These are phyloP conservation scores for Noctua pronuba DNA, from an alignment of 2,888 invertebrate species.

Conservation along the genomic window DNA sequence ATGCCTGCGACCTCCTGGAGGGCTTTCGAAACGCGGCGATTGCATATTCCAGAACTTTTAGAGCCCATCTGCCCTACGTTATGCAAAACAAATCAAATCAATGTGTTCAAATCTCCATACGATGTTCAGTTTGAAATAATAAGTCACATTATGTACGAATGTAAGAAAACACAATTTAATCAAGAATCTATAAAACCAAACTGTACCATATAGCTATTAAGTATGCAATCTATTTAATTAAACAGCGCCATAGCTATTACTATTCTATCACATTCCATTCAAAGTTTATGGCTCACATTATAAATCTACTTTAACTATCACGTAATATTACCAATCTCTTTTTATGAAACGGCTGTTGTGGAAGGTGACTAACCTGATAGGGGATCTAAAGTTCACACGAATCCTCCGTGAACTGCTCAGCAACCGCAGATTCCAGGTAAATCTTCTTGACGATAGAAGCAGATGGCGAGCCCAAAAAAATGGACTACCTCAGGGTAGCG, in stretches of 20 bases:
- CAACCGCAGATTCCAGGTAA: too few species aligned
- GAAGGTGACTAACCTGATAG: too few species aligned
- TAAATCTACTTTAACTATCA: not conserved
- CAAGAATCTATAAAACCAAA: not conserved
- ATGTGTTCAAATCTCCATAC: too few species aligned
- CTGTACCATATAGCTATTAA: not conserved
- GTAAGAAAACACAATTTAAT: not conserved
- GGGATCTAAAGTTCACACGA: too few species aligned
- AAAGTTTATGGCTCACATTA: not conserved
- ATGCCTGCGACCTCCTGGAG: not conserved
- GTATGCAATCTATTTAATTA: not conserved
- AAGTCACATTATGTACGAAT: not conserved
- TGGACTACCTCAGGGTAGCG: too few species aligned
- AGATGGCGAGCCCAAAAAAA: too few species aligned
- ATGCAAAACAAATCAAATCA: too few species aligned
- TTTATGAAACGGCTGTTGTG: too few species aligned
- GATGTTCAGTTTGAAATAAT: not conserved
- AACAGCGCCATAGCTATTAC: not conserved
- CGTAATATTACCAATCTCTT: slow-evolving; percentile 74
- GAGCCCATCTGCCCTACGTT: not conserved
- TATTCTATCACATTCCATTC: not conserved
- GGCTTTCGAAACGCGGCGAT: not conserved
- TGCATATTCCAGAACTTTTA: not conserved
- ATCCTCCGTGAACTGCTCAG: too few species aligned
- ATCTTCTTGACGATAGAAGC: too few species aligned